phyloP scores from a whole-genome alignment of 1,140 invertebrate species.

The Pseudomyrmex concolor region DNA sequence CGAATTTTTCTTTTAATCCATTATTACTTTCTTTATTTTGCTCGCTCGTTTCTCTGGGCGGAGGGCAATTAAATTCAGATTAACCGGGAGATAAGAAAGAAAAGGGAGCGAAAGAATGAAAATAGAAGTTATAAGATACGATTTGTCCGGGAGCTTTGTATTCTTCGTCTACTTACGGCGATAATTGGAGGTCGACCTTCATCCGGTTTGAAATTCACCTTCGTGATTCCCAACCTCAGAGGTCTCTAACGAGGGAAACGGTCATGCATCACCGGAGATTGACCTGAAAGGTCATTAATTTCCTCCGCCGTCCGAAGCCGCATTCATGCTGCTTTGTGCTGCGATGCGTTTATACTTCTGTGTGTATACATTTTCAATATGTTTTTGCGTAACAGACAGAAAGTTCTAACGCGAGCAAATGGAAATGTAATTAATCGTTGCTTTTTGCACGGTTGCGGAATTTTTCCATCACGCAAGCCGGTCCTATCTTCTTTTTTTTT shows the following conservation, averaged over 20 bases:
- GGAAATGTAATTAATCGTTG: conserved; percentile 53
- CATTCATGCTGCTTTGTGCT: conserved; percentile 35
- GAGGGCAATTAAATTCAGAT: conserved; percentile 52
- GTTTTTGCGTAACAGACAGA: not conserved
- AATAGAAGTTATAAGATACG: conserved; percentile 25
- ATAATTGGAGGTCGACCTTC: conserved; percentile 61
- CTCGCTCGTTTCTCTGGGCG: conserved; percentile 6
- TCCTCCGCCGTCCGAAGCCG: conserved; percentile 38
- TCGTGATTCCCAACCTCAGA: conserved; percentile 27
- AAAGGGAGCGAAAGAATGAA: not conserved
- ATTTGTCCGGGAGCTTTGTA: conserved; percentile 44
- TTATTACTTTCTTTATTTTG: conserved; percentile 32
- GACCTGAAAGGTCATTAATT: conserved; percentile 57
- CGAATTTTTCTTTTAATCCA: conserved; percentile 1
- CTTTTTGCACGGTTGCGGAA: conserved; percentile 3
- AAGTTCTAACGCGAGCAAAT: not conserved
- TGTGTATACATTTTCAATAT: conserved; percentile 39
- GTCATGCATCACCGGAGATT: conserved; percentile 57
- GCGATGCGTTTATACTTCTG: conserved; percentile 44
- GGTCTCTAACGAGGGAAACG: conserved; percentile 52
- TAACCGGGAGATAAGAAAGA: conserved; percentile 22
- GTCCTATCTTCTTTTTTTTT: not conserved
- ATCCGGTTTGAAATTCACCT: conserved; percentile 51
- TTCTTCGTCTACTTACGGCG: conserved; percentile 38
- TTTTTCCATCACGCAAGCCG: not conserved